Conservation (phyloP, 2,113 vertebrate species). For the Crotophaga sulcirostris region DNA sequence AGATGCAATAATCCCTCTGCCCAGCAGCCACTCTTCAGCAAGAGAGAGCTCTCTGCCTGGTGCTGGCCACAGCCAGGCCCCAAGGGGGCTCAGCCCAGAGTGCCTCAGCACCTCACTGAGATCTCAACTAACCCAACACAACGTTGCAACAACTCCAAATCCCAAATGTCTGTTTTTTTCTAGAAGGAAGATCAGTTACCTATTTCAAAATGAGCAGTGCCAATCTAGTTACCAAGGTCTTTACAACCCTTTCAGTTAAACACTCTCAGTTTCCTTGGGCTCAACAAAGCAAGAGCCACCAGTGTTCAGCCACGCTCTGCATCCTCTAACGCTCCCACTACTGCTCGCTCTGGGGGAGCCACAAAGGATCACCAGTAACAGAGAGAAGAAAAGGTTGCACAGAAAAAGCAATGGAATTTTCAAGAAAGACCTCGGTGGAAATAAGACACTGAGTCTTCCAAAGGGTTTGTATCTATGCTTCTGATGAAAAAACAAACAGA, state of each 20-base stretch:
- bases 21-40: background rate
- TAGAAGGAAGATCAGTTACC: background rate
- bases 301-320: too few relatives aligned
- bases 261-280: accelerated
- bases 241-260: background rate
- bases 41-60: background rate
- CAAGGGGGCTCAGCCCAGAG: background rate
- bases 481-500: background rate
- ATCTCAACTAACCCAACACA: background rate
- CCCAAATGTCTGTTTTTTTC: background rate
- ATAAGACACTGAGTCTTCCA: background rate
- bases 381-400: background rate
- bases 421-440: background rate
- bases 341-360: background rate
- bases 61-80: background rate
- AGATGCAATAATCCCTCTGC: background rate
- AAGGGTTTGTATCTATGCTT: background rate
- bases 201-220: background rate
- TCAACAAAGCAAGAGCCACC: accelerated
- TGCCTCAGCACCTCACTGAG: background rate
- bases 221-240: accelerated
- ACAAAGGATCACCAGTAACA: background rate
- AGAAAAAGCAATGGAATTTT: background rate
- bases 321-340: background rate
- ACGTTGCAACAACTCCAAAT: background rate